These are phyloP conservation scores for Lochmaea capreae DNA, from an alignment of 2,888 invertebrate genomes.

Conservation along the genomic window DNA sequence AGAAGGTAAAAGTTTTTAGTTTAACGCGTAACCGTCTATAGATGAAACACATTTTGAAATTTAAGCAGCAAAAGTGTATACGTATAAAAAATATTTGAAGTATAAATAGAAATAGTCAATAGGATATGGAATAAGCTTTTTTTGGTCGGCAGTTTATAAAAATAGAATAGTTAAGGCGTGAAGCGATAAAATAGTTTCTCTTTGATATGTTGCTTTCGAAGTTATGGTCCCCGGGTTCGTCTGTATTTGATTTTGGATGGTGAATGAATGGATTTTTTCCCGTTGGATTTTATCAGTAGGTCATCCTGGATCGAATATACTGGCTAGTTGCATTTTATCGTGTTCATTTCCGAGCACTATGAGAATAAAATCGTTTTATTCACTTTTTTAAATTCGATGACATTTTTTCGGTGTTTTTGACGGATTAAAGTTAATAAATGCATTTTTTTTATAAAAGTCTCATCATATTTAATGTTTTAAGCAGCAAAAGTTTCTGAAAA, in stretches of 20 bases:
- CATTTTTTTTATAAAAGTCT: neutral
- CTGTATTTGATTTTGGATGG: constrained; percentile 11
- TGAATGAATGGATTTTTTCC: constrained; percentile 8
- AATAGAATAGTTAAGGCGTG: constrained; percentile 37
- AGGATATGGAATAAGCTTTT: constrained; percentile 19
- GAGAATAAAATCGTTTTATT: constrained; percentile 1
- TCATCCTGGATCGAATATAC: constrained; percentile 62
- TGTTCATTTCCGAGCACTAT: constrained; percentile 33
- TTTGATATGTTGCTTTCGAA: constrained; percentile 45
- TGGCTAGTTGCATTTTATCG: constrained; percentile 54
- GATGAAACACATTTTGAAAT: constrained; percentile 9
- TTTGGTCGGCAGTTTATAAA: constrained; percentile 23
- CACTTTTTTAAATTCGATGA: neutral
- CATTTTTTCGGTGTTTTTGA: neutral
- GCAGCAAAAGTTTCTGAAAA: neutral
- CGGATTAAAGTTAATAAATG: constrained; percentile 5
- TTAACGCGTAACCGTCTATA: neutral
- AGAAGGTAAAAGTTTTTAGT: constrained; percentile 1
- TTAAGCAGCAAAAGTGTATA: constrained; percentile 28
- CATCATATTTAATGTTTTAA: neutral
- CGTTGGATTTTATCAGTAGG: constrained; percentile 47
- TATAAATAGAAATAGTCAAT: constrained; percentile 18
- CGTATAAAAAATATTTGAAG: constrained; percentile 28
- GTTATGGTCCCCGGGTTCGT: constrained; percentile 47
- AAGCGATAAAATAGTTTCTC: constrained; percentile 34